Evolutionary conservation across 1,140 invertebrate genomes (phyloP), one percentile per base, ranked within the genome.

Genomic region (Dendrolimus kikuchii): DNA sequence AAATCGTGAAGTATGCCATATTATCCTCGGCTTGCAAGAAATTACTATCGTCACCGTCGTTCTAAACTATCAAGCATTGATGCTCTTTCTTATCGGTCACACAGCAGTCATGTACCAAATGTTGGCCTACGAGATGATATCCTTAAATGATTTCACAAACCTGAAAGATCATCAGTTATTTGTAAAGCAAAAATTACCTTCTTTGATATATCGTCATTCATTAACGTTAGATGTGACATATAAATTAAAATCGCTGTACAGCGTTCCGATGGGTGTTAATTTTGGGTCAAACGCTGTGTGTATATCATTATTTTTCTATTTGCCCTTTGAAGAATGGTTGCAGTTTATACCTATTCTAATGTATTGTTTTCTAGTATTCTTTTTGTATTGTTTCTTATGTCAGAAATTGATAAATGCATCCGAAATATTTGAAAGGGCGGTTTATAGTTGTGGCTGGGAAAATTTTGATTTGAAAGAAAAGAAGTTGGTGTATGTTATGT

Each of bases 361-460:
- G 5, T 83, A 80, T 46, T 77, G 76, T 46, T 74, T 78, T 50
- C 8, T 80, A 5, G 68, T 78, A 2, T 84, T 79, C 53, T 84
- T 84, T 59, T 54, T 86, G 6, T 86, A 86, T 53, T 81, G 78
- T 57, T 81, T 70, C 37, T 57, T 83, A 1, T 71, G 82, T 53
- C 81, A 86, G 48, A 62, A 59, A 6, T 49, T 86, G 40, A 74
- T 72, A 5, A 72, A 80, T 53, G 68, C 74, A 5, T 69, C 79
- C 5, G 72, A 83, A 44, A 5, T 38, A 3, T 84, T 81, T 49
- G 77, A 74, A 38, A 62, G 45, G 7, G 58, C 78, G 0, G 66
- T 86, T 0, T 86, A 86, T 47, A 59, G 68, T 9, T 86, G 82
- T 49, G 81, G 81, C 0, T 86, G 82, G 82, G 77, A 84, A 51